Percentiles rank a stretch among this genome's conserved stretches.
Evolutionary conservation across 2,113 vertebrate species (phyloP).

Genomic region (Brachyhypopomus gauderio): DNA sequence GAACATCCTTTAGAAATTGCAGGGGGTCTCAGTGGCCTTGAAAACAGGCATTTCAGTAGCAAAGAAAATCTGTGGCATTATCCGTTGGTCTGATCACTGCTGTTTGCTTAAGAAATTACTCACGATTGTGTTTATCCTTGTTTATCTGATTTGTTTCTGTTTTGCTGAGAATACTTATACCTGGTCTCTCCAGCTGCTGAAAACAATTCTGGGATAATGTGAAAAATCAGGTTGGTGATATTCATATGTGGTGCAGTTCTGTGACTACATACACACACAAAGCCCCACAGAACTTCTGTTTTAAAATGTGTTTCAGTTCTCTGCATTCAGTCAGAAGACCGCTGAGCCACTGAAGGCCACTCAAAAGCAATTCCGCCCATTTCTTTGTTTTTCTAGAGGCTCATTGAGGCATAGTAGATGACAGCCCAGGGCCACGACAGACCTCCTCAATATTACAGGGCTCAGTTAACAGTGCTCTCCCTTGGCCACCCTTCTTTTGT

Average conservation of each 20-base stretch:
- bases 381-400: constrained; percentile 22
- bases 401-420: constrained; percentile 38
- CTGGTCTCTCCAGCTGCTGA: background rate
- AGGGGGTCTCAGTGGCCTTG: constrained; percentile 20
- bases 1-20: background rate
- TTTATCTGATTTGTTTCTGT: background rate
- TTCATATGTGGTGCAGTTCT: too few species aligned
- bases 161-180: background rate
- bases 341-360: constrained; percentile 24
- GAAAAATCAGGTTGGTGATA: too few species aligned
- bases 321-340: constrained; percentile 14
- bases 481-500: background rate
- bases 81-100: constrained; percentile 10
- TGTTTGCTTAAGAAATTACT: constrained; percentile 32
- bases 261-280: too few species aligned
- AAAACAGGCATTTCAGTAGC: constrained; percentile 14
- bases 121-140: background rate
- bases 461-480: constrained; percentile 10
- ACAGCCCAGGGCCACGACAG: constrained; percentile 20
- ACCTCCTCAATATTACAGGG: constrained; percentile 23
- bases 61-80: constrained; percentile 34
- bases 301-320: background rate
- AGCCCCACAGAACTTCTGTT: background rate
- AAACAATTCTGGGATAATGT: constrained; percentile 4
- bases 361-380: constrained; percentile 3